phyloP scores from a whole-genome alignment of 2,797 vertebrate species.

The Enteromius fasciolatus region DNA sequence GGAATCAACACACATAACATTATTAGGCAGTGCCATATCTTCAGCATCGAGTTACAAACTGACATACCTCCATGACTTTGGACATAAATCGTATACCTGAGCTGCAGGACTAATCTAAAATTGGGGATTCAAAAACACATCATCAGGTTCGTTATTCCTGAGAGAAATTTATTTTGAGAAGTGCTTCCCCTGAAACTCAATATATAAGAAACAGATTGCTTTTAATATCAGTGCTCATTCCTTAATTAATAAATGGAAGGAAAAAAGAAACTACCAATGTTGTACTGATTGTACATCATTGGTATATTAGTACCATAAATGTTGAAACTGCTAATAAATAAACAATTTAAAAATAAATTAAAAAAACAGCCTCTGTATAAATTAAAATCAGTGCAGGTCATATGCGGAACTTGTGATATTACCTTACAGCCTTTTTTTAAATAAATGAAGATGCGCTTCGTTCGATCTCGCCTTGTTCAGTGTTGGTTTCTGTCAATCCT shows the following conservation, averaged over 20 bases:
- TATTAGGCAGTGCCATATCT: slow-evolving; percentile 63
- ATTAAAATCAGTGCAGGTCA: slow-evolving; percentile 52
- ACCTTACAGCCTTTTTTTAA: slow-evolving; percentile 51
- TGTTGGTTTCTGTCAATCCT: slow-evolving; percentile 44
- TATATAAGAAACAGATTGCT: slow-evolving; percentile 60
- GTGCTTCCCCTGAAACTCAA: slow-evolving; percentile 62
- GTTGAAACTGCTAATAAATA: slow-evolving; percentile 43
- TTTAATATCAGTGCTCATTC: slow-evolving; percentile 59
- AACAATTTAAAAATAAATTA: background rate
- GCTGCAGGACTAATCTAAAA: slow-evolving; percentile 68
- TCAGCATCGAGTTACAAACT: slow-evolving; percentile 65
- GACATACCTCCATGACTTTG: slow-evolving; percentile 67
- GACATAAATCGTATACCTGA: slow-evolving; percentile 73
- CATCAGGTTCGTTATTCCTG: slow-evolving; percentile 66
- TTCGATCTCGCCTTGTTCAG: slow-evolving; percentile 37
- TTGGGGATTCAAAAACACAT: slow-evolving; percentile 62
- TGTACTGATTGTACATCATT: slow-evolving; percentile 19
- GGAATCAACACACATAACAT: slow-evolving; percentile 61
- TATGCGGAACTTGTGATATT: slow-evolving; percentile 52
- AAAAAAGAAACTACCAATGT: slow-evolving; percentile 34
- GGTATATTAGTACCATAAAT: slow-evolving; percentile 47
- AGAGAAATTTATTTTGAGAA: slow-evolving; percentile 61
- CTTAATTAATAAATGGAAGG: slow-evolving; percentile 51
- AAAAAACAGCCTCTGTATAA: slow-evolving; percentile 36
- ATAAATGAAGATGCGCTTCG: slow-evolving; percentile 53